Conservation (phyloP, 2,797 vertebrate genomes). For the Phrynocephalus forsythii region DNA sequence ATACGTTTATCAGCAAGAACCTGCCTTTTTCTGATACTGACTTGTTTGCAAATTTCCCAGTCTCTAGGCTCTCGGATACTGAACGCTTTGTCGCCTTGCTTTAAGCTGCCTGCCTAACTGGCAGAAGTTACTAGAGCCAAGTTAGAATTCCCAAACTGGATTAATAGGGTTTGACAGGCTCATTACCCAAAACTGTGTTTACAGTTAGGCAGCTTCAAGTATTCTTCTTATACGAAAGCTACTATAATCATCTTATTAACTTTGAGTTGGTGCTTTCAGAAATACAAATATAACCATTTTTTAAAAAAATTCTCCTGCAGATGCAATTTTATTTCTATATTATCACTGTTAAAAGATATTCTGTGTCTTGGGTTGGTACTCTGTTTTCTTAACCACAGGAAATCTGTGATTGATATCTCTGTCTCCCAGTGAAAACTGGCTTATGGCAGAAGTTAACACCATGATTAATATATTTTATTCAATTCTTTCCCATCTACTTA, state of each 20-base stretch:
- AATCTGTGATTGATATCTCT: constrained; percentile 58
- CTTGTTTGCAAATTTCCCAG: constrained; percentile 9
- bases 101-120: constrained; percentile 42
- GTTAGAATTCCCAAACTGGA: constrained; percentile 57
- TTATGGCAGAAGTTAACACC: constrained; percentile 59
- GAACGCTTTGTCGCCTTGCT: neutral
- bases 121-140: constrained; percentile 46
- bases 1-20: neutral
- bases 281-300: constrained; percentile 63
- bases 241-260: constrained; percentile 69
- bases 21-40: neutral
- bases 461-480: constrained; percentile 48
- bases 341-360: constrained; percentile 61
- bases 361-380: constrained; percentile 47
- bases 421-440: constrained; percentile 48
- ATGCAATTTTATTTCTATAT: constrained; percentile 31
- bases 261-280: constrained; percentile 67
- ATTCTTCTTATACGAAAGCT: constrained; percentile 62
- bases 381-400: constrained; percentile 69
- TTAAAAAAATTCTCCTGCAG: constrained; percentile 40
- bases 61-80: neutral
- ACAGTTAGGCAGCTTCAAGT: constrained; percentile 65
- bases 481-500: constrained; percentile 59
- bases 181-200: constrained; percentile 58
- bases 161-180: constrained; percentile 47